Base-by-base conservation (phyloP, 2,888 invertebrate genomes). In the Xestia xanthographa region DNA sequence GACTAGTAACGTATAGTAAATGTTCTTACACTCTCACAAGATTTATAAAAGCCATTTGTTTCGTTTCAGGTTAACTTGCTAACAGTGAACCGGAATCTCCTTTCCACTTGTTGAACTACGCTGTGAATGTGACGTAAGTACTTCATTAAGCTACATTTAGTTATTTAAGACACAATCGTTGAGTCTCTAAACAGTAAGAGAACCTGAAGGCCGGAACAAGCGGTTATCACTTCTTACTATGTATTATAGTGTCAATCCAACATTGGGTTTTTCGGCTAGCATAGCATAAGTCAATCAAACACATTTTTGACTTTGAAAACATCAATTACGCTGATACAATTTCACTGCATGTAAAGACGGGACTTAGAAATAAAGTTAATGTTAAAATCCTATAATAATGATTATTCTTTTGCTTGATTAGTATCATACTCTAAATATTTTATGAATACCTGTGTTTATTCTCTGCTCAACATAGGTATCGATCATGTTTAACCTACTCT, bases 71-170 rank as follows among this genome's bases (percentile, higher is more conserved):
- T 80, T 68, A 68, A 14, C 67, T 65, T 29, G 48, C 14, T 26
- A 65, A 22, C 66, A 83, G 75, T 48, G 58, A 26, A 58, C 45
- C 22, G 50, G 71, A 58, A n/a, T 38, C 41, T 67, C 65, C n/a
- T 29, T 45, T 53, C 58, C 34, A 66, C 82, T 76, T 75, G 68
- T 82, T 76, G 75, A 62, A 63, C 29, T 12, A 14, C 58, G 69
- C 69, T 66, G 76, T 63, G 38, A 38, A 72, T 82, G 69, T 67
- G 58, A 80, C n/a, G 82, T 82, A 80, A 82, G 82, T 82, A 76
- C 45, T 26, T 67, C 53, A 56, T 62, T n/a, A 22, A 56, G 41
- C 20, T 41, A 0, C 5, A 53, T 53, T 65, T 14, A 53, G 2
- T 29, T 53, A 43, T 41, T 12, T 53, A 6, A 63, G 14, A 70